These are phyloP conservation scores for Pangasius mekongensis DNA, from an alignment of 2,797 vertebrate genomes.

Conservation along the genomic window DNA sequence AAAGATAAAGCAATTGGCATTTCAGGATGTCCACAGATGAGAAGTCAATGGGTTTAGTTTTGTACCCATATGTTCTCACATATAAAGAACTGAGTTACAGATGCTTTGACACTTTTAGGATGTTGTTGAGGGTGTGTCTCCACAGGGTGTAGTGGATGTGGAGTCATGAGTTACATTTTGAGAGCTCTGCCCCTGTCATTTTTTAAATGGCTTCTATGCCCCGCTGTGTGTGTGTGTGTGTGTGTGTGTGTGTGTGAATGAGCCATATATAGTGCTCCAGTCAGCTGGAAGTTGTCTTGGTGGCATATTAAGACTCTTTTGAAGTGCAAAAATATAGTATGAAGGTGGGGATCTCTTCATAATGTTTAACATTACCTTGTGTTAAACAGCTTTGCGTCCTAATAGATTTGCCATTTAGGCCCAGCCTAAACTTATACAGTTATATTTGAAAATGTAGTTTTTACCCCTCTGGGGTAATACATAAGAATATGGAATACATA, in stretches of 20 bases:
- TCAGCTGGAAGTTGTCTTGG: neutral
- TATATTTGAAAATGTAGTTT: neutral
- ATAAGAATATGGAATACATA: neutral
- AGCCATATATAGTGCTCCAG: neutral
- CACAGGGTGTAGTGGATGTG: neutral
- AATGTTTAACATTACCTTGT: neutral
- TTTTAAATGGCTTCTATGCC: too few species aligned
- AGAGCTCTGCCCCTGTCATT: too few species aligned
- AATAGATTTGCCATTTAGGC: neutral
- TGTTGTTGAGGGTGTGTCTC: neutral
- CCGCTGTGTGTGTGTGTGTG: too few species aligned
- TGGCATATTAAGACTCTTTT: neutral
- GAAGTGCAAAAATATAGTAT: neutral
- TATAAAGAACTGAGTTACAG: too few species aligned
- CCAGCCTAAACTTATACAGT: neutral
- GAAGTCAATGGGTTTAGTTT: neutral
- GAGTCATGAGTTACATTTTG: too few species aligned
- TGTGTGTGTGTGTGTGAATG: neutral
- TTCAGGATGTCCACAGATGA: neutral
- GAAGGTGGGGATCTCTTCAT: neutral
- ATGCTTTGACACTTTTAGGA: neutral
- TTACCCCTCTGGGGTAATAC: too few species aligned
- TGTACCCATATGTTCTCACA: neutral
- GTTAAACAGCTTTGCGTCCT: too few species aligned
- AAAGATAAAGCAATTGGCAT: neutral